Conservation (phyloP, 2,888 invertebrate genomes). For the Agelastica alni region DNA sequence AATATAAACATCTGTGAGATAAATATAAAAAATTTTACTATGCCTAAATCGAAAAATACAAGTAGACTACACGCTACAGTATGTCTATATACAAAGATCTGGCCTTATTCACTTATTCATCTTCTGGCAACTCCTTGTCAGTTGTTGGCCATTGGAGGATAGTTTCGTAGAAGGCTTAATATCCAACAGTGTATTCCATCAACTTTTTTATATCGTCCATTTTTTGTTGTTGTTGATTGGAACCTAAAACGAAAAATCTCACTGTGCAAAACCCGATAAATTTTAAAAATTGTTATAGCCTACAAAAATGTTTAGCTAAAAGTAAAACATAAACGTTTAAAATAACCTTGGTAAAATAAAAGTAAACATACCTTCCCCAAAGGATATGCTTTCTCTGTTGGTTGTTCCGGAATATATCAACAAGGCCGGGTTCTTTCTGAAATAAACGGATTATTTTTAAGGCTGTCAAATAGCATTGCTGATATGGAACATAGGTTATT, state of each 20-base stretch:
- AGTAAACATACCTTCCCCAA: slow-evolving; percentile 9
- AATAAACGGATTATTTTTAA: too few species aligned
- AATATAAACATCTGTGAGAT: too few species aligned
- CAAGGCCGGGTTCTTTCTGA: too few species aligned
- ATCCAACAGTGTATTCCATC: slow-evolving; percentile 11
- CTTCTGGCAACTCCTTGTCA: slow-evolving; percentile 11
- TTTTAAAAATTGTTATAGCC: neutral
- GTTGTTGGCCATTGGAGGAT: slow-evolving; percentile 13
- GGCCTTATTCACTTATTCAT: slow-evolving; percentile 9
- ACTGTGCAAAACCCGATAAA: neutral
- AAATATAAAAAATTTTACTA: slow-evolving; percentile 1
- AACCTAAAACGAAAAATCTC: slow-evolving; percentile 8
- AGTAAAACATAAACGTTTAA: slow-evolving; percentile 7
- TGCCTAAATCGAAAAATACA: slow-evolving; percentile 9
- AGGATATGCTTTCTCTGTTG: slow-evolving; percentile 12
- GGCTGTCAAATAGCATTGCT: too few species aligned
- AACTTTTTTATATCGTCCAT: slow-evolving; percentile 8
- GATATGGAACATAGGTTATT: too few species aligned
- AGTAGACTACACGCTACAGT: slow-evolving; percentile 7
- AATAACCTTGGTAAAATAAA: slow-evolving; percentile 7
- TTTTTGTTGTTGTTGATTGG: slow-evolving; percentile 13
- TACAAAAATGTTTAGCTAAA: slow-evolving; percentile 5
- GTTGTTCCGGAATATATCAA: slow-evolving; percentile 11
- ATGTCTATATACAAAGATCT: slow-evolving; percentile 1
- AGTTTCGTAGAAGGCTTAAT: slow-evolving; percentile 10